Evolutionary conservation across 2,797 vertebrate genomes (phyloP).

Genomic region (Sebastiscus albofasciatus): DNA sequence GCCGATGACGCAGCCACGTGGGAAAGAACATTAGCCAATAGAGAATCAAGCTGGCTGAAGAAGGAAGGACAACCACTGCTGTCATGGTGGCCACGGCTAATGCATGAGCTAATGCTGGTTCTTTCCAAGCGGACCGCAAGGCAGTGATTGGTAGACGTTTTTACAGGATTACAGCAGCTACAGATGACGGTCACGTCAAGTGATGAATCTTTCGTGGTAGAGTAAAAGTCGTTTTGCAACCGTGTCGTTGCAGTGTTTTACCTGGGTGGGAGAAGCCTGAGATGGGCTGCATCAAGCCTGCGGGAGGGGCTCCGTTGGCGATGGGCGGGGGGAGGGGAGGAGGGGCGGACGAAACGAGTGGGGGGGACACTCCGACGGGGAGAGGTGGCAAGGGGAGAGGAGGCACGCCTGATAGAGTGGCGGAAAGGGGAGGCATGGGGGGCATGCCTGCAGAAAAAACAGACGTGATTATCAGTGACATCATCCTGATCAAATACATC

Average conservation of each 20-base stretch:
- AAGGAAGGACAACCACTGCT: no score
- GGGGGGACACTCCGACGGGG: slow-evolving; percentile 92
- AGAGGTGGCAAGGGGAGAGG: slow-evolving; percentile 92
- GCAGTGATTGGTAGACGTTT: no score
- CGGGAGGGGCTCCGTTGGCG: slow-evolving; percentile 92
- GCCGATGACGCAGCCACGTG: no score
- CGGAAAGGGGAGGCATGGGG: slow-evolving; percentile 81
- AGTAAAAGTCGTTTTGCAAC: no score
- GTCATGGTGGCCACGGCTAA: no score
- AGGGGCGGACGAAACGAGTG: slow-evolving; percentile 89
- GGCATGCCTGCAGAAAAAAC: slow-evolving; percentile 77
- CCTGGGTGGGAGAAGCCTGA: slow-evolving; percentile 92
- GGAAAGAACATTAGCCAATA: no score
- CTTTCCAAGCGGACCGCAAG: no score
- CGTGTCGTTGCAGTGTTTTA: slow-evolving; percentile 61
- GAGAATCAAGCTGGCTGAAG: no score
- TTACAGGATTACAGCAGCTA: no score
- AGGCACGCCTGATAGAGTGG: slow-evolving; percentile 86
- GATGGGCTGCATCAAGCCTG: slow-evolving; percentile 91
- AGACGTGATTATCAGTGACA: neutral
- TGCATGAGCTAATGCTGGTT: no score
- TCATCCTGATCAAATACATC: neutral
- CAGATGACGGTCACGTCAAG: no score
- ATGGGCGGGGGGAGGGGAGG: slow-evolving; percentile 90
- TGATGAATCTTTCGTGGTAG: no score